A percentile compares a stretch with the other conserved stretches of the same genome.
Conservation (phyloP, 2,113 vertebrate genomes). For the Sialia sialis region DNA sequence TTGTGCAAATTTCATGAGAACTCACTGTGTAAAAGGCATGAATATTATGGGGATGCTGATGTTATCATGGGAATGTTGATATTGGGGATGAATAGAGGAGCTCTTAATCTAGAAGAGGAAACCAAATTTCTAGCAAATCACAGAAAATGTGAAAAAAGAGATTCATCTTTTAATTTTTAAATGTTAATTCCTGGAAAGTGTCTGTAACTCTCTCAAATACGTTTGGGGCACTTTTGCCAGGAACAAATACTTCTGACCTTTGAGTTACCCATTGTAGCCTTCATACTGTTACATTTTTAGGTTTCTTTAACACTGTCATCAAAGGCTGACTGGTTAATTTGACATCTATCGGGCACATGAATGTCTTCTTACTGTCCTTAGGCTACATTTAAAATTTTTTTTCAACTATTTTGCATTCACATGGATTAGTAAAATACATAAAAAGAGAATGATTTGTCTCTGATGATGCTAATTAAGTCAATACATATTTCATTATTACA, state of each 20-base stretch:
- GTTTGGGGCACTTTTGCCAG: background rate
- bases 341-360: background rate
- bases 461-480: slow-evolving; percentile 55
- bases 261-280: background rate
- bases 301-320: background rate
- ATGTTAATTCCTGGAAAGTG: background rate
- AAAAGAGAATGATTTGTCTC: slow-evolving; percentile 38
- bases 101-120: background rate
- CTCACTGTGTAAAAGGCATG: background rate
- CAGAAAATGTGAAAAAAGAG: background rate
- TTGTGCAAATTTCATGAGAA: background rate
- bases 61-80: background rate
- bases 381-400: background rate
- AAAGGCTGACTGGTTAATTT: slow-evolving; percentile 12
- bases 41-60: background rate
- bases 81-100: rapidly evolving
- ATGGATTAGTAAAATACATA: slow-evolving; percentile 36
- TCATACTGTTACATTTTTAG: background rate
- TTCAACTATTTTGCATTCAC: slow-evolving; percentile 51
- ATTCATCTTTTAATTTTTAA: background rate
- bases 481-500: slow-evolving; percentile 56
- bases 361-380: background rate
- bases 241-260: background rate
- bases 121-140: background rate
- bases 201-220: background rate